phyloP scores from a whole-genome alignment of 92 coral and sea anemone genomes.

The Palythoa grandiflora region DNA sequence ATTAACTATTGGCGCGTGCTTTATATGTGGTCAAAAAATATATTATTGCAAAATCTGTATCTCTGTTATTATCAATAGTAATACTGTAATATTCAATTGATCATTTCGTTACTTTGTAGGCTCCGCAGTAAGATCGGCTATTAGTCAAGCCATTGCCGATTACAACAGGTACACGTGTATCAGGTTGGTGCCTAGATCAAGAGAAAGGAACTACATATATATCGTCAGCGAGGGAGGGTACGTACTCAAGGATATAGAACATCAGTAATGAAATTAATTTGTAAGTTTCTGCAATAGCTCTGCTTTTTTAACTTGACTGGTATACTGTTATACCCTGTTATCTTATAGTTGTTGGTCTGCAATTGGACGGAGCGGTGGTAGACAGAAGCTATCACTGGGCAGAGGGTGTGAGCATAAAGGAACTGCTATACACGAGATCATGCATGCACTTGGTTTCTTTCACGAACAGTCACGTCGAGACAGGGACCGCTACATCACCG shows the following conservation, averaged over 20 bases:
- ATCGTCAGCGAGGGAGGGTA: slow-evolving; percentile 77
- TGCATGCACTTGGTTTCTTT: slow-evolving; percentile 75
- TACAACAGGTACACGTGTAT: slow-evolving; percentile 66
- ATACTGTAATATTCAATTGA: background rate
- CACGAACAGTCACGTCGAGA: slow-evolving; percentile 74
- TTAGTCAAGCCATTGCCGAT: slow-evolving; percentile 51
- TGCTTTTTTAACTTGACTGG: background rate
- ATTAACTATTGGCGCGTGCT: too few relatives aligned
- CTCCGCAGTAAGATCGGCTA: slow-evolving; percentile 53
- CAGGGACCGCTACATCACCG: slow-evolving; percentile 64
- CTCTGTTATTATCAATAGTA: too few relatives aligned
- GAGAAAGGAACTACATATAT: slow-evolving; percentile 58
- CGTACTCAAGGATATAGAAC: background rate
- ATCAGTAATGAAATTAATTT: too few relatives aligned
- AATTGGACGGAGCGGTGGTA: slow-evolving; percentile 59
- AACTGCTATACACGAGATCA: slow-evolving; percentile 68
- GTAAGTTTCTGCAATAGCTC: background rate
- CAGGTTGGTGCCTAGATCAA: slow-evolving; percentile 52
- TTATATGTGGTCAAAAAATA: too few relatives aligned
- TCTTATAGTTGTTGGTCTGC: slow-evolving; percentile 63
- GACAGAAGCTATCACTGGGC: slow-evolving; percentile 67
- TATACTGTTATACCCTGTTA: background rate
- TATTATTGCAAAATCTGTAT: too few relatives aligned
- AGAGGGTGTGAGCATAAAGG: slow-evolving; percentile 66
- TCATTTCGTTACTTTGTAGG: slow-evolving; percentile 27